Percentiles rank a stretch among this genome's conserved stretches.
Evolutionary conservation across 2,888 invertebrate species (phyloP).

Genomic region (Xestoiulus laeticollis): DNA sequence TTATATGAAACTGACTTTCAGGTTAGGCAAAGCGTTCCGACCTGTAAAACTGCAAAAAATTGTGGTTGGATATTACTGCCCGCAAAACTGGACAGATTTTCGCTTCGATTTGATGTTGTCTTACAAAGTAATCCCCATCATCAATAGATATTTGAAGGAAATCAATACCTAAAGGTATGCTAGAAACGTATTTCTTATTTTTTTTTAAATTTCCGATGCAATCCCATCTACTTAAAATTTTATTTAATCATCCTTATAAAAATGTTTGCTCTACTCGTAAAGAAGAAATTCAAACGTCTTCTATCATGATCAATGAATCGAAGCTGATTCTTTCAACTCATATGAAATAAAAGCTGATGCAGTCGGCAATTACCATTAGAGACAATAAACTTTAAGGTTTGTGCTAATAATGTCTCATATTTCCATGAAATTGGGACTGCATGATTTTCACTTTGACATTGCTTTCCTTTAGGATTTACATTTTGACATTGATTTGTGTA

Average conservation of each 20-base stretch:
- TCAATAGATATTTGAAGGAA: conserved; percentile 75
- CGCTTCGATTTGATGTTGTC: conserved; percentile 81
- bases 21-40: conserved; percentile 76
- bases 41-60: conserved; percentile 78
- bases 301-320: conserved; percentile 71
- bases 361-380: conserved; percentile 63
- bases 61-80: conserved; percentile 75
- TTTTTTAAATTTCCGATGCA: conserved; percentile 51
- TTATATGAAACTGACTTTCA: conserved; percentile 64
- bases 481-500: too few species aligned
- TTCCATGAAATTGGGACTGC: too few species aligned
- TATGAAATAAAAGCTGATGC: conserved; percentile 69
- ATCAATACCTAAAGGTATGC: conserved; percentile 71
- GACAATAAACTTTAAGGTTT: conserved; percentile 67
- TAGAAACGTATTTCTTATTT: neutral
- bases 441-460: too few species aligned
- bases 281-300: conserved; percentile 75
- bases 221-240: neutral
- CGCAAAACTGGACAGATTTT: conserved; percentile 71
- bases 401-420: too few species aligned
- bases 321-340: conserved; percentile 63
- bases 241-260: neutral
- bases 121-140: conserved; percentile 76
- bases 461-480: too few species aligned
- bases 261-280: conserved; percentile 80